Evolutionary conservation across 2,797 vertebrate species (phyloP).

Genomic region (Pempheris klunzingeri): DNA sequence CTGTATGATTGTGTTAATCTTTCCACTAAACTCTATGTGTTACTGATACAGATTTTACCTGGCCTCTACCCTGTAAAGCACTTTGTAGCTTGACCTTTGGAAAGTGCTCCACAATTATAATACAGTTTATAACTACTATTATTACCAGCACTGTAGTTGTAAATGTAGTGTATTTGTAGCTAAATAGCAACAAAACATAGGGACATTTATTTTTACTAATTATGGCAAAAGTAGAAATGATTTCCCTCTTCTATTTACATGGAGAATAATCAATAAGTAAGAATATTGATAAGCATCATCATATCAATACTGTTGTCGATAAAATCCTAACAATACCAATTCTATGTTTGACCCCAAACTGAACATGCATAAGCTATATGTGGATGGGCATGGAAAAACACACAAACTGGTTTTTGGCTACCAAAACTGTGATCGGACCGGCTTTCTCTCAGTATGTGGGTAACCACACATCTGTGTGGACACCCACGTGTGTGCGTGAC

Average conservation of each 20-base stretch:
- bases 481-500: conserved; percentile 7
- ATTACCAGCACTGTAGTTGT: not conserved
- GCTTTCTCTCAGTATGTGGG: not conserved
- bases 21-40: not conserved
- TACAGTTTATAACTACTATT: not conserved
- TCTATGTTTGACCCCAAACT: not conserved
- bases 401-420: not conserved
- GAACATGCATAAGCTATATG: not conserved
- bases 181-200: not conserved
- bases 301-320: not conserved
- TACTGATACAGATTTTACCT: no score
- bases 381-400: not conserved
- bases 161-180: not conserved
- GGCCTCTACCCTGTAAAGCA: not conserved
- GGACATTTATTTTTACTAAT: not conserved
- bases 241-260: not conserved
- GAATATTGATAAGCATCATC: not conserved
- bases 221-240: not conserved
- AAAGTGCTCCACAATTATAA: not conserved
- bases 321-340: not conserved
- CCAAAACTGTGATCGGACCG: not conserved
- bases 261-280: not conserved
- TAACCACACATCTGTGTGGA: not conserved
- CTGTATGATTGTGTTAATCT: not conserved
- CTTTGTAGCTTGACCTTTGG: not conserved